Evolutionary conservation across 2,113 vertebrate species (phyloP).

Genomic region (Puntigrus tetrazona): DNA sequence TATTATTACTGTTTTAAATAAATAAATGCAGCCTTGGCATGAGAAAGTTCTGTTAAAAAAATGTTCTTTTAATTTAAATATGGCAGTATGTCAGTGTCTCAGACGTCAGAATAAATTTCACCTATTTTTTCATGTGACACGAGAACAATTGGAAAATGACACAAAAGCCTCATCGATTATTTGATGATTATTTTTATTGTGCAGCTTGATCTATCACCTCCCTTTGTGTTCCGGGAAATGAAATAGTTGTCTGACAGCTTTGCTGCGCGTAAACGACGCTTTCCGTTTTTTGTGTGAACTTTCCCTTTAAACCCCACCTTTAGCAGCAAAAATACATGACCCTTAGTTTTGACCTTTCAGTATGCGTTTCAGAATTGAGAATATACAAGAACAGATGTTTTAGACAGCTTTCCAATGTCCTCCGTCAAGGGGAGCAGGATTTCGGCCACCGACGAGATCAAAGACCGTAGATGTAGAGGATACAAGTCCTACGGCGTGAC

Average conservation of each 20-base stretch:
- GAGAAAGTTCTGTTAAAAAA: too few relatives aligned
- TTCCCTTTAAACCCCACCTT: neutral
- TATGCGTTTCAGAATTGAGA: neutral
- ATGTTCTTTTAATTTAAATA: too few relatives aligned
- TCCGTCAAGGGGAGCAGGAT: neutral
- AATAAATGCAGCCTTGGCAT: too few relatives aligned
- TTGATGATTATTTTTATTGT: neutral
- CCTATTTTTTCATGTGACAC: neutral
- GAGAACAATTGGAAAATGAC: neutral
- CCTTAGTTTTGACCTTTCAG: slow-evolving; percentile 11
- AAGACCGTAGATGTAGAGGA: slow-evolving; percentile 6
- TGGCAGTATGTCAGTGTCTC: too few relatives aligned
- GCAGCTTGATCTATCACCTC: neutral
- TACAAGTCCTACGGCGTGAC: slow-evolving; percentile 2
- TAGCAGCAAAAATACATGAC: neutral
- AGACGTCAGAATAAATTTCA: too few relatives aligned
- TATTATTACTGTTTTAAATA: too few relatives aligned
- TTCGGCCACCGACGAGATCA: slow-evolving; percentile 17
- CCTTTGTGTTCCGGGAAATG: neutral
- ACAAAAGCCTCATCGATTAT: neutral
- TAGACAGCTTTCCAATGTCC: neutral
- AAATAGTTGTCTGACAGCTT: neutral
- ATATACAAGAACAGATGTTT: slow-evolving; percentile 15
- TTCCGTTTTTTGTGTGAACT: neutral
- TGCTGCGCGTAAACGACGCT: neutral